Evolutionary conservation across 2,113 vertebrate genomes (phyloP), one percentile per base, ranked within the genome.

Genomic region (Patagioenas fasciata): DNA sequence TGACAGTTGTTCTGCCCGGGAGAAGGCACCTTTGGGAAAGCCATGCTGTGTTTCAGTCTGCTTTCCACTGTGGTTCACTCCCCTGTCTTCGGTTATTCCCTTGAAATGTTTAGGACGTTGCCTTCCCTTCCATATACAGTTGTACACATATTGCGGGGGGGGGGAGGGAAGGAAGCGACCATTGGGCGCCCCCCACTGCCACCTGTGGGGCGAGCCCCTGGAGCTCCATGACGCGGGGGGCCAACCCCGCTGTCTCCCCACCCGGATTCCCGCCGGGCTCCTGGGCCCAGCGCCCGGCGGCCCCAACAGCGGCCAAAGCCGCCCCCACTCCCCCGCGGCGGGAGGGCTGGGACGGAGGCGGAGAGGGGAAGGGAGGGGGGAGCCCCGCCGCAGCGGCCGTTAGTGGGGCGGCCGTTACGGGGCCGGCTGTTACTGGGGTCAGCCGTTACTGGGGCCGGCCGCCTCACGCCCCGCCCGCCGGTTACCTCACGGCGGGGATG

Each of bases 131-230:
- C 12, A 3, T 7, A 13, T 17, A 5, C 18, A 12, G 29, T 14
- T 15, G 10, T 13, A 24, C 28, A 6, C 1, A 3, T 7, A 12
- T 1, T 23, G 19, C 25, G 21, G 11, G 2, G 5, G 10, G 12
- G 18, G 23, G 17, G 9, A 23, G 48, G 8, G 4, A 13, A 18
- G 21, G 5, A 23, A 25, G 19, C 15, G 13, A 15, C 6, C 31
- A 20, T 12, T 10, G 54, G 16, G 31, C 34, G 11, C 32, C 29
- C 42, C 21, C 29, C 24, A 15, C 20, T 17, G 44, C 40, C 47
- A 26, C 40, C 42, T 36, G 32, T 24, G 24, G 47, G 48, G 4
- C 32, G 32, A 51, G 11, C 15, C 42, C 54, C 26, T 5, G 51
- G 23, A 5, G 10, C 25, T 75, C 24, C 42, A 2, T 13, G 44